Conservation (phyloP, 2,797 vertebrate genomes). For the Ceryle rudis region DNA sequence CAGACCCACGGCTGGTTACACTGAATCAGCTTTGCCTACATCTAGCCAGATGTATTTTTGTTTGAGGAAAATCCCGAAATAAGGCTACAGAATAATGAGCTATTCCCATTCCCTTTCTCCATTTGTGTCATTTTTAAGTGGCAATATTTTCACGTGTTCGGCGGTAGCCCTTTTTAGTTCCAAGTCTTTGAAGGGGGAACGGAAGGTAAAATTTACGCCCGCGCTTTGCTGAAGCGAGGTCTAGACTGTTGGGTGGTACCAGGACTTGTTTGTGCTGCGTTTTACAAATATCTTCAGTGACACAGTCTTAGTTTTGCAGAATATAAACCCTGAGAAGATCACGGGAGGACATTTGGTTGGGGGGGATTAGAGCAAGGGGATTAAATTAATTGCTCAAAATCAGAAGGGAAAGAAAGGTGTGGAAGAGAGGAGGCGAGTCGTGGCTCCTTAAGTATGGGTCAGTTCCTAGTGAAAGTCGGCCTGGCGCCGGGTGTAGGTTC, state of each 20-base stretch:
- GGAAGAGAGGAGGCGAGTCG: accelerated
- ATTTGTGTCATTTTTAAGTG: not conserved
- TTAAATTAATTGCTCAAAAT: not conserved
- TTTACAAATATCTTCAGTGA: not conserved
- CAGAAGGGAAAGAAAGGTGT: not conserved
- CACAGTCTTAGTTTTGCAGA: not conserved
- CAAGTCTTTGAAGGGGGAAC: not conserved
- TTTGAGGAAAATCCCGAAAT: not conserved
- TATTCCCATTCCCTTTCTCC: accelerated
- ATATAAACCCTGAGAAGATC: not conserved
- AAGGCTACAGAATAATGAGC: not conserved
- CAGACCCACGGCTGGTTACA: not conserved
- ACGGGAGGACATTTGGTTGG: not conserved
- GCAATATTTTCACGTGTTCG: not conserved
- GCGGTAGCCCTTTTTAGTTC: not conserved
- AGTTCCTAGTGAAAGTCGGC: not conserved
- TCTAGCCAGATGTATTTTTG: not conserved
- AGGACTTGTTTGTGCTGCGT: not conserved
- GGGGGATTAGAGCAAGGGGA: not conserved
- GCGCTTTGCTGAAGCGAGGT: not conserved
- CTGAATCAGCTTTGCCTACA: not conserved
- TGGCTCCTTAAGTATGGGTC: accelerated
- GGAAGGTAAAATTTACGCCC: accelerated
- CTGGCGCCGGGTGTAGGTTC: accelerated
- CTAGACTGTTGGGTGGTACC: not conserved